These are phyloP conservation scores for Hycleus cichorii DNA, from an alignment of 1,140 invertebrate species.

Conservation along the genomic window DNA sequence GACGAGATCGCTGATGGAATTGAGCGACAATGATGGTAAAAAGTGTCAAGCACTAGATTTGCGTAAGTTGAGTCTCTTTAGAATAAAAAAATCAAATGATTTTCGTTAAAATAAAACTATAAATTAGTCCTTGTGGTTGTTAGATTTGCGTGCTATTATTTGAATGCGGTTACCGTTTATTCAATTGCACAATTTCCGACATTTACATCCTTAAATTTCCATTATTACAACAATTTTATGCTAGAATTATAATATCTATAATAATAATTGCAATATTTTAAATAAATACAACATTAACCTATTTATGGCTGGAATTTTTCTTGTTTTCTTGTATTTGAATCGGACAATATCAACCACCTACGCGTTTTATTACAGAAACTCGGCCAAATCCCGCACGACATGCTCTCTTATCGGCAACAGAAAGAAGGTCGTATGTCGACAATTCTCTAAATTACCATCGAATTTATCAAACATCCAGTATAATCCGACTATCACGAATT, in stretches of 20 bases:
- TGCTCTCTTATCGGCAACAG: neutral
- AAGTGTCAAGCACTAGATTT: too few relatives aligned
- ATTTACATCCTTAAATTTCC: neutral
- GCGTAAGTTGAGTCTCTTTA: too few relatives aligned
- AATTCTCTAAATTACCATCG: neutral
- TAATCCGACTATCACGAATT: slow-evolving; percentile 3
- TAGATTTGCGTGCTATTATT: too few relatives aligned
- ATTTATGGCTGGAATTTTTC: neutral
- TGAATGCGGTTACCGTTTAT: too few relatives aligned
- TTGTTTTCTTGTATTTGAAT: neutral
- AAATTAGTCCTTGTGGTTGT: too few relatives aligned
- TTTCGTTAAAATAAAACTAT: too few relatives aligned
- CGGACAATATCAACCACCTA: neutral
- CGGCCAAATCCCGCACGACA: slow-evolving; percentile 5
- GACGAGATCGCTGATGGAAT: neutral
- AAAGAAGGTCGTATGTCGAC: neutral
- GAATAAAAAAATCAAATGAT: too few relatives aligned
- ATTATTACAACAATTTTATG: neutral
- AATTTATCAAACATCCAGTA: neutral
- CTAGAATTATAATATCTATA: neutral
- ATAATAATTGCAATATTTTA: neutral
- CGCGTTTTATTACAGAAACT: neutral
- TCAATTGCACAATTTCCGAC: too few relatives aligned
- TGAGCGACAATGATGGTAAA: too few relatives aligned
- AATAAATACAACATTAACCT: too few relatives aligned